These are phyloP conservation scores for Diadegma fenestrale DNA, from an alignment of 2,888 invertebrate species.

Conservation along the genomic window DNA sequence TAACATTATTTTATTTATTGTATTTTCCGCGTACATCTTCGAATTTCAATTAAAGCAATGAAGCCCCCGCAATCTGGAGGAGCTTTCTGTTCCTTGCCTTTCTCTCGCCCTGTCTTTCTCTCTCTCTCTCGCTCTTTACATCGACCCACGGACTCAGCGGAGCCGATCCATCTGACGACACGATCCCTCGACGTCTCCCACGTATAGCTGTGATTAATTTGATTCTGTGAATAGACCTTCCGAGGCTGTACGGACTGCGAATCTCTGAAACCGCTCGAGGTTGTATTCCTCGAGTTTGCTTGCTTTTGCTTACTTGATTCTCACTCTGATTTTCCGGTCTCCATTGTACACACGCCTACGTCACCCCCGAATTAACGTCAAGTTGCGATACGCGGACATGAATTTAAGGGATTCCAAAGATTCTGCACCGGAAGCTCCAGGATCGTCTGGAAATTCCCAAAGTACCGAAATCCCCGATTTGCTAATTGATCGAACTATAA, in stretches of 20 bases:
- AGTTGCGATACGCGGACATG: conserved; percentile 72
- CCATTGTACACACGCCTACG: background rate
- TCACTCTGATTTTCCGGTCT: conserved; percentile 45
- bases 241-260: conserved; percentile 82
- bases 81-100: background rate
- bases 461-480: background rate
- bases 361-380: conserved; percentile 28
- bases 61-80: conserved; percentile 4
- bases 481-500: background rate
- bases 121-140: conserved; percentile 65
- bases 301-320: conserved; percentile 50
- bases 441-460: background rate
- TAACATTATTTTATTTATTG: background rate
- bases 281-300: conserved; percentile 48
- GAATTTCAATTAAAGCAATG: background rate
- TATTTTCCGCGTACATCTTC: background rate
- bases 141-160: conserved; percentile 68
- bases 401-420: conserved; percentile 51
- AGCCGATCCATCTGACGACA: conserved; percentile 69
- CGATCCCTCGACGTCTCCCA: conserved; percentile 69
- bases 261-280: conserved; percentile 64
- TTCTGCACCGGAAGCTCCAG: background rate
- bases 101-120: conserved; percentile 58
- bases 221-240: conserved; percentile 83
- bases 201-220: conserved; percentile 84